Percentiles rank a stretch among this genome's conserved stretches.
These are phyloP conservation scores for Phoenicopterus ruber DNA, from an alignment of 2,113 vertebrate genomes.

Conservation along the genomic window DNA sequence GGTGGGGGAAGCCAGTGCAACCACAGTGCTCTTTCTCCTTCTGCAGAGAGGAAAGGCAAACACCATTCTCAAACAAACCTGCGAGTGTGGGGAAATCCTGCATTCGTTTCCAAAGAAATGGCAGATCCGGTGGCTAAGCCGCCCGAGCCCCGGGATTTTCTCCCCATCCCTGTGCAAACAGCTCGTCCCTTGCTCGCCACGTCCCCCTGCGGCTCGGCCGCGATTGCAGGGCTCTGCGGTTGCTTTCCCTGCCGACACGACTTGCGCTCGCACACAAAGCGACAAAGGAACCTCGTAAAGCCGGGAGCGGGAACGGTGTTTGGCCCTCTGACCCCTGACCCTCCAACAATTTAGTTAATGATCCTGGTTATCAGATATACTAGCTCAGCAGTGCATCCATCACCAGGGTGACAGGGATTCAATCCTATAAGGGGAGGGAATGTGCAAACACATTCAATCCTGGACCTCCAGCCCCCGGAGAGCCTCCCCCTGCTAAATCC, in stretches of 20 bases:
- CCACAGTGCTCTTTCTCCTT: not conserved
- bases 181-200: not conserved
- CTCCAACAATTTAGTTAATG: conserved; percentile 28
- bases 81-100: not conserved
- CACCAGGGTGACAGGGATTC: conserved; percentile 25
- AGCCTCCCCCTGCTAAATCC: not conserved
- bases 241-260: not conserved
- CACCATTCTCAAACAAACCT: accelerated
- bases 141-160: not conserved
- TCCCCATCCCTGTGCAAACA: not conserved
- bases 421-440: not conserved
- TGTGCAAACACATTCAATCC: conserved; percentile 13
- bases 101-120: not conserved
- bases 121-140: accelerated
- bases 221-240: accelerated
- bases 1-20: not conserved
- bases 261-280: not conserved
- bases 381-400: conserved; percentile 57
- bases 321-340: not conserved
- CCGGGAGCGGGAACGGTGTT: accelerated
- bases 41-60: not conserved
- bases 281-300: not conserved
- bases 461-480: not conserved
- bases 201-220: accelerated
- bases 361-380: conserved; percentile 41